Conservation (phyloP, 1,140 invertebrate genomes). For the Hycleus cichorii region DNA sequence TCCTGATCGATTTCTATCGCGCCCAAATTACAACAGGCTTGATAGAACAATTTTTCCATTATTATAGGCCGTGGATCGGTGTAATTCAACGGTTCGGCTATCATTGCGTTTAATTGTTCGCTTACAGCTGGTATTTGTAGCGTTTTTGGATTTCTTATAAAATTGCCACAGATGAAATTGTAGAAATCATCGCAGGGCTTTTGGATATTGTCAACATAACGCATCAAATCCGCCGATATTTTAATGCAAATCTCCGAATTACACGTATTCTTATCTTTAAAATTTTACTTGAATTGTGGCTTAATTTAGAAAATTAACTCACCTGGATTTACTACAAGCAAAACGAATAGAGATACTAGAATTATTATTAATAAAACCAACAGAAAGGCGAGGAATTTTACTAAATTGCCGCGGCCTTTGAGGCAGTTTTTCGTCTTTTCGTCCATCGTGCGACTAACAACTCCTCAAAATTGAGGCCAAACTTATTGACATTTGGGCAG, state of each 20-base stretch:
- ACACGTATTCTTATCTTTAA: neutral
- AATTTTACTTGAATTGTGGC: too few species aligned
- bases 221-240: neutral
- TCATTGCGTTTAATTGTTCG: conserved; percentile 1
- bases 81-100: neutral
- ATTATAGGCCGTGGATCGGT: neutral
- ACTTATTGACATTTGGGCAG: too few species aligned
- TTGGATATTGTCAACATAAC: neutral
- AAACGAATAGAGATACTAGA: neutral
- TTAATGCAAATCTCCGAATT: conserved; percentile 6
- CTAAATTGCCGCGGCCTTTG: neutral
- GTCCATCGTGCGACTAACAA: too few species aligned
- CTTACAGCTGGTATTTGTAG: neutral
- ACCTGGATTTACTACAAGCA: neutral
- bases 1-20: conserved; percentile 6
- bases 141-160: neutral
- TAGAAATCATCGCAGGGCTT: conserved; percentile 5
- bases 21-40: neutral
- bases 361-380: conserved; percentile 3
- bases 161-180: conserved; percentile 2
- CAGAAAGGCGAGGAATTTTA: conserved; percentile 2
- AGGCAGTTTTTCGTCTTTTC: too few species aligned
- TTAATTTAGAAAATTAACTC: neutral
- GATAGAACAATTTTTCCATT: conserved; percentile 6
- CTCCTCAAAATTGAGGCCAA: too few species aligned